Base-by-base conservation (phyloP, 2,888 invertebrate species). In the Aporophyla nigra region DNA sequence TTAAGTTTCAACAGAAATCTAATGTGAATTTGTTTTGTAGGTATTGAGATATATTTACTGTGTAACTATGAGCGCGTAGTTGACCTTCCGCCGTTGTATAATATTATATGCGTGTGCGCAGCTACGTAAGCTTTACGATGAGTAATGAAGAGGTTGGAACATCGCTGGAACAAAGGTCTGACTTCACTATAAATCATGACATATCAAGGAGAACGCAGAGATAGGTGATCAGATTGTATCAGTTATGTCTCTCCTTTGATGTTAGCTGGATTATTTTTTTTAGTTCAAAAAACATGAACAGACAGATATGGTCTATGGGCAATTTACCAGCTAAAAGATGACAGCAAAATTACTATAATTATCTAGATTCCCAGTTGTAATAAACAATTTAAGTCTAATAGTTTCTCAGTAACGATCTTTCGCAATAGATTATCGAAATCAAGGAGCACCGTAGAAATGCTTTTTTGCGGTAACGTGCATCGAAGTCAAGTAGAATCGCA, bases 81-180 rank as follows among this genome's bases (percentile, higher is more conserved):
- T 83, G 83, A 83, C 79, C 84, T 83, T 81, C 84, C 71, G 19
- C 40, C 21, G 6, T 59, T 69, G 83, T 82, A 54, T 76, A 67
- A 62, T 67, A 70, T 24, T 33, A 19, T 54, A 68, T 24, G 72
- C 68, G 83, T 6, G 53, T n/a, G 78, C 78, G 53, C 66, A 46
- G 24, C 51, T 61, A 56, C 68, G 72, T 83, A 72, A 81, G 78
- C 72, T 81, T 46, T 51, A 46, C n/a, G 84, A 65, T 81, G 84
- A 81, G 54, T 81, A 72, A 83, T 72, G 24, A 16, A 27, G 61
- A 51, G 59, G 78, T 78, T 51, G 59, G 51, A 68, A 46, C n/a
- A 71, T 75, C 51, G 59, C 14, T 61, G 14, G 78, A 82, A 83
- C 43, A 71, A 83, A 63, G 59, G 54, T 72, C 40, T 83, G 79